Base-by-base conservation (phyloP, 2,888 invertebrate species). In the Drosophila subsilvestris region DNA sequence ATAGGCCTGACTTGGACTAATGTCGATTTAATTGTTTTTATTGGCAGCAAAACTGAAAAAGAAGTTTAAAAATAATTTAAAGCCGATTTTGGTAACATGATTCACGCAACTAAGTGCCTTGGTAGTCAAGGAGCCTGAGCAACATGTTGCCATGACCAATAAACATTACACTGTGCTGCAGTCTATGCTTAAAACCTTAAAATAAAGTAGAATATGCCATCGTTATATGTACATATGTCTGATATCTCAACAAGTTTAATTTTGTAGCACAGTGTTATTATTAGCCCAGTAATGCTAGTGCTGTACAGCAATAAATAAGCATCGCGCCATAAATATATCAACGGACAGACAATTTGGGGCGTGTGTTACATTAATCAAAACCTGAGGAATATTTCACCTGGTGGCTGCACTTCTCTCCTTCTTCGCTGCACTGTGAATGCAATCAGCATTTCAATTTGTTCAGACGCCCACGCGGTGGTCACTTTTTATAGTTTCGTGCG, bases 361-460 rank as follows among this genome's bases (percentile, higher is more conserved):
- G 75, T 68, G 65, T 43, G 65, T 63, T 62, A 63, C 80, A 77
- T 79, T 77, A 79, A 79, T 79, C 78, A 79, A 77, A 79, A 75
- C 56, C 43, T 56, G 50, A 47, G 51, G 57, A 53, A 69, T 73
- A 62, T 61, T 67, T 71, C 71, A 78, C 63, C 76, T 74, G 57
- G 17, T 44, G 50, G 44, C 18, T 25, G 17, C 44, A 29, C 7
- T 37, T 43, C 22, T 18, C 42, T 57, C n/a, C 45, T 47, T 32
- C 18, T 20, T 53, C 32, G 27, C 43, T 50, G 55, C 62, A 63
- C 62, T 56, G 68, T 44, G 58, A 63, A 54, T 70, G 75, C 79
- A 73, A 67, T 78, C 61, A 50, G 78, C 74, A 68, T 75, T 77
- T 75, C 58, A 68, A 77, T 68, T 77, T 71, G 47, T 68, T 49